Evolutionary conservation across 2,888 invertebrate species (phyloP).

Genomic region (Bhutanitis thaidina): DNA sequence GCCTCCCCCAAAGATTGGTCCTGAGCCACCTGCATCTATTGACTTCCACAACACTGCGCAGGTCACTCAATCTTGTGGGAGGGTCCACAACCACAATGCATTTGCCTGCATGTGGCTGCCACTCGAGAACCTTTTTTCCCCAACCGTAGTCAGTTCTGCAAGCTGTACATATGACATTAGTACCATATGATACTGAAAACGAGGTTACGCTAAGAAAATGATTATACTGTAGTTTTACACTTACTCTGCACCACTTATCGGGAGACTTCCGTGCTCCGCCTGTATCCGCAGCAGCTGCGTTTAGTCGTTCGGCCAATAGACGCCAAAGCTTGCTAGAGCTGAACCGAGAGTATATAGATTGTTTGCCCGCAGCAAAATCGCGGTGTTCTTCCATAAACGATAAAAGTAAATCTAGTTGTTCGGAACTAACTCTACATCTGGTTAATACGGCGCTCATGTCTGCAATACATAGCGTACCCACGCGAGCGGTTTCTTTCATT

Average conservation of each 20-base stretch:
- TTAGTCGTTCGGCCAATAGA: slow-evolving; percentile 62
- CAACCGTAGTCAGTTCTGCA: no score
- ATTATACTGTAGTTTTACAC: slow-evolving; percentile 21
- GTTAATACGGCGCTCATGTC: slow-evolving; percentile 60
- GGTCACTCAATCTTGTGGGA: no score
- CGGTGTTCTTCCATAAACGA: slow-evolving; percentile 75
- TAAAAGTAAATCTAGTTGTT: slow-evolving; percentile 62
- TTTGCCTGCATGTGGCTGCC: no score
- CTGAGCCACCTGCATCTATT: no score
- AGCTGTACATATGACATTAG: no score
- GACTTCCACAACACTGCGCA: no score
- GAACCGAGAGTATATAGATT: slow-evolving; percentile 66
- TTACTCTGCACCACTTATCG: slow-evolving; percentile 71
- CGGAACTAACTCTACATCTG: slow-evolving; percentile 66
- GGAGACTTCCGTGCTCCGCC: slow-evolving; percentile 68
- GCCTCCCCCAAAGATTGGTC: no score
- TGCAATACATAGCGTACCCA: slow-evolving; percentile 27
- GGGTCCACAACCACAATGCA: no score
- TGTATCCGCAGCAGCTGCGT: slow-evolving; percentile 63
- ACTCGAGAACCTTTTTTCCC: no score
- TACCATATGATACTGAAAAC: no score
- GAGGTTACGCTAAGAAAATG: no score
- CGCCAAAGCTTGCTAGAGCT: slow-evolving; percentile 71
- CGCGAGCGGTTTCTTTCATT: no score
- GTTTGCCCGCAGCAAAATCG: slow-evolving; percentile 69